These are phyloP conservation scores for Acanthaster planci DNA, from an alignment of 35 echinoderm and acorn worm species.

Conservation along the genomic window DNA sequence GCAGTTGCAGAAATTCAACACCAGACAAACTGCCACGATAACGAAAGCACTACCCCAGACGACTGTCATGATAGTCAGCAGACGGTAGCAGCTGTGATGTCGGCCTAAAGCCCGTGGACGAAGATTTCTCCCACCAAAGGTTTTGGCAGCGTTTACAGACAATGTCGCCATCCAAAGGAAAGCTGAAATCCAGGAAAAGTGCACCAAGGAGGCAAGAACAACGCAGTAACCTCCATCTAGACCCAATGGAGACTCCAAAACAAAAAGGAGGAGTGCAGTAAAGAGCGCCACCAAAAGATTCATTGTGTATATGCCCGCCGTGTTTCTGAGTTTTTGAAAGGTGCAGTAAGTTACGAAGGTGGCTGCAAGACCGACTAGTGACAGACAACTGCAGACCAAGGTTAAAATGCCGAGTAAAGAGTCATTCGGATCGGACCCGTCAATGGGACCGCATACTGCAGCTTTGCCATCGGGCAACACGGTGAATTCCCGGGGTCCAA, in stretches of 20 bases:
- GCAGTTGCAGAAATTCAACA: slow-evolving; percentile 51
- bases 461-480: too few relatives aligned
- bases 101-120: not conserved
- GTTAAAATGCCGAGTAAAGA: slow-evolving; percentile 34
- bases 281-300: slow-evolving; percentile 71
- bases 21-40: slow-evolving; percentile 36
- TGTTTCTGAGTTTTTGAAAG: slow-evolving; percentile 36
- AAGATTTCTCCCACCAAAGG: slow-evolving; percentile 46
- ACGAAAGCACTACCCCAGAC: slow-evolving; percentile 64
- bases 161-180: slow-evolving; percentile 82
- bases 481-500: too few relatives aligned
- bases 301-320: slow-evolving; percentile 38
- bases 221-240: slow-evolving; percentile 9
- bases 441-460: too few relatives aligned
- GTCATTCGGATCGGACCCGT: too few relatives aligned
- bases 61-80: slow-evolving; percentile 34
- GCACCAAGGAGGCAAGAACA: slow-evolving; percentile 37
- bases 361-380: not conserved
- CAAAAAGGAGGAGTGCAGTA: slow-evolving; percentile 40
- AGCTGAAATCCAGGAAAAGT: slow-evolving; percentile 65
- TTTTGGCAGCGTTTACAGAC: slow-evolving; percentile 62
- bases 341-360: slow-evolving; percentile 41
- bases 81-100: not conserved
- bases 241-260: not conserved
- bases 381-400: not conserved